Evolutionary conservation across 2,888 invertebrate species (phyloP).

Genomic region (Melipona bicolor): DNA sequence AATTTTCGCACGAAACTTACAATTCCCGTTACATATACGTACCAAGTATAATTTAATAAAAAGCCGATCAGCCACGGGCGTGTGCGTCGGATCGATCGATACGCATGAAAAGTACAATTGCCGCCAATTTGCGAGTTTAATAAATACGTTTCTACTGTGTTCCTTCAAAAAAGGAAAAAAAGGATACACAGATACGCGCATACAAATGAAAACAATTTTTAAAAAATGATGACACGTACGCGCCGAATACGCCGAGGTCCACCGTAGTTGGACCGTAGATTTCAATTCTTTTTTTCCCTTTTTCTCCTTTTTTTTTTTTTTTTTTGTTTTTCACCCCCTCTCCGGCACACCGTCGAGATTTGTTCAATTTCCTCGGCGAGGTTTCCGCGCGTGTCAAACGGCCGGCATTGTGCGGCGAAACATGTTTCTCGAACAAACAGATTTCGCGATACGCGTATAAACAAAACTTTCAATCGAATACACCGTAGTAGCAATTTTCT

Average conservation of each 20-base stretch:
- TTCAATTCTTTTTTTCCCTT: slow-evolving; percentile 7
- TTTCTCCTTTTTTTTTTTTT: too few species aligned
- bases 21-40: too few species aligned
- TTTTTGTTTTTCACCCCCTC: too few species aligned
- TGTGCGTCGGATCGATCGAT: too few species aligned
- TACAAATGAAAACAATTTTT: background rate
- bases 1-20: too few species aligned
- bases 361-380: slow-evolving; percentile 44
- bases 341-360: slow-evolving; percentile 25
- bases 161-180: background rate
- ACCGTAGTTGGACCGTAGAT: background rate
- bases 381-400: slow-evolving; percentile 39
- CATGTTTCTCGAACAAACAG: slow-evolving; percentile 53
- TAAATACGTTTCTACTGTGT: background rate
- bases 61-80: too few species aligned
- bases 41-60: too few species aligned
- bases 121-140: too few species aligned
- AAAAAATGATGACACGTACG: background rate
- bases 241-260: slow-evolving; percentile 9
- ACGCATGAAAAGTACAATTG: too few species aligned
- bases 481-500: slow-evolving; percentile 57
- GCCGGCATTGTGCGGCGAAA: slow-evolving; percentile 37
- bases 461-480: slow-evolving; percentile 54
- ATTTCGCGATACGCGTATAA: slow-evolving; percentile 49
- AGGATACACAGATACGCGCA: too few species aligned